Evolutionary conservation across 1,140 invertebrate genomes (phyloP).

Genomic region (Pantala flavescens): DNA sequence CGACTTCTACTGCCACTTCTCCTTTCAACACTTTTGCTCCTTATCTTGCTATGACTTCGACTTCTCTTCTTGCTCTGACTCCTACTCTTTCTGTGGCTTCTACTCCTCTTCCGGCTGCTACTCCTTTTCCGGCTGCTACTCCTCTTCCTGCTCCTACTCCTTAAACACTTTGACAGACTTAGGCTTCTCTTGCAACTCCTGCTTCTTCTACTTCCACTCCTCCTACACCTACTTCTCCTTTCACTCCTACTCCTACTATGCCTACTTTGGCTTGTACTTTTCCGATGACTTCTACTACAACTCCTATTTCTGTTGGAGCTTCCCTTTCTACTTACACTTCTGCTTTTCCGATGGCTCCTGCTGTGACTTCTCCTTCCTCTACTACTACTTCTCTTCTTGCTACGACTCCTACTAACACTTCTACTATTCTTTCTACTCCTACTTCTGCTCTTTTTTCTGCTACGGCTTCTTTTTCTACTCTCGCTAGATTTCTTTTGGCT

Average conservation of each 20-base stretch:
- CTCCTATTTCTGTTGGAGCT: conserved; percentile 17
- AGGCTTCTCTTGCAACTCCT: conserved; percentile 9
- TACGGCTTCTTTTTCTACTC: conserved; percentile 25
- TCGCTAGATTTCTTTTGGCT: conserved; percentile 23
- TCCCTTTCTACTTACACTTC: conserved; percentile 11
- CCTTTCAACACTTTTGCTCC: conserved; percentile 12
- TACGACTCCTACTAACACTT: conserved; percentile 15
- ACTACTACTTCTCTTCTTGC: conserved; percentile 26
- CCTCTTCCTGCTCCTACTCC: background rate
- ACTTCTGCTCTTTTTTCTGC: conserved; percentile 13
- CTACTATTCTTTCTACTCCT: conserved; percentile 13
- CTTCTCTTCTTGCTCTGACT: conserved; percentile 27
- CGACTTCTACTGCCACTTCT: background rate
- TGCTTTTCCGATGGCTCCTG: conserved; percentile 7
- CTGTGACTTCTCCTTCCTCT: conserved; percentile 24
- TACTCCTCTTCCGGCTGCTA: conserved; percentile 27
- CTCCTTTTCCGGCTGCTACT: background rate
- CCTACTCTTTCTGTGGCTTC: conserved; percentile 23
- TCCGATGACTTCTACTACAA: background rate
- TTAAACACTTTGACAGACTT: conserved; percentile 21
- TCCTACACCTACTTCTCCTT: conserved; percentile 17
- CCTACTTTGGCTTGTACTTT: conserved; percentile 26
- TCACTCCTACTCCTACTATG: conserved; percentile 28
- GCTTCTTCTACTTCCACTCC: conserved; percentile 26
- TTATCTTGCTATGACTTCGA: conserved; percentile 10